Percentiles rank a stretch among this genome's conserved stretches.
Evolutionary conservation across 2,113 vertebrate genomes (phyloP).

Genomic region (Charadrius vociferus): DNA sequence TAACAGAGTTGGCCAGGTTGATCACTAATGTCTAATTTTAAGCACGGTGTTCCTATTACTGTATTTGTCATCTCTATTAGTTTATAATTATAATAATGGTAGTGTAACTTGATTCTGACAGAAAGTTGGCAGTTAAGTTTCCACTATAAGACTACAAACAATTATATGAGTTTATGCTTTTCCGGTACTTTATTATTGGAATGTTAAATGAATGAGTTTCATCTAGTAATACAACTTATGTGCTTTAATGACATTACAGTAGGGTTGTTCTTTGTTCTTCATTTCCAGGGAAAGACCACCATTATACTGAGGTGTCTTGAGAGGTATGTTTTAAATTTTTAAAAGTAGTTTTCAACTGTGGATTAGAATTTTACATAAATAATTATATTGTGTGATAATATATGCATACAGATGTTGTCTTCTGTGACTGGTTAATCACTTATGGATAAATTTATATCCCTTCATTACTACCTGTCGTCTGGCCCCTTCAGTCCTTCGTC

Average conservation of each 20-base stretch:
- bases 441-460: not conserved
- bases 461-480: not conserved
- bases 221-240: constrained; percentile 27
- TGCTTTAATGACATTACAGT: constrained; percentile 29
- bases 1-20: constrained; percentile 54
- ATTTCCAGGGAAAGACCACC: constrained; percentile 90
- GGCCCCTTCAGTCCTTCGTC: not conserved
- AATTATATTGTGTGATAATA: not conserved
- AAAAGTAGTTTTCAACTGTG: not conserved
- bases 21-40: constrained; percentile 46
- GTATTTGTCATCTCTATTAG: constrained; percentile 1
- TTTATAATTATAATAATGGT: constrained; percentile 52
- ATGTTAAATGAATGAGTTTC: constrained; percentile 43
- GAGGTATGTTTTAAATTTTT: constrained; percentile 78
- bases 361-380: not conserved
- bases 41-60: not conserved
- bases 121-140: constrained; percentile 62
- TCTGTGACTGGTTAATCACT: not conserved
- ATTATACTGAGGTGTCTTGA: constrained; percentile 92
- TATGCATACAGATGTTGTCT: not conserved
- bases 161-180: constrained; percentile 38
- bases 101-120: constrained; percentile 51
- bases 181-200: constrained; percentile 32
- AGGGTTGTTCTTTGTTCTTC: constrained; percentile 46
- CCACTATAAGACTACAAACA: constrained; percentile 3